Percentiles rank a stretch among this genome's conserved stretches.
Evolutionary conservation across 2,888 invertebrate species (phyloP).

Genomic region (Tolmerus cingulatus): DNA sequence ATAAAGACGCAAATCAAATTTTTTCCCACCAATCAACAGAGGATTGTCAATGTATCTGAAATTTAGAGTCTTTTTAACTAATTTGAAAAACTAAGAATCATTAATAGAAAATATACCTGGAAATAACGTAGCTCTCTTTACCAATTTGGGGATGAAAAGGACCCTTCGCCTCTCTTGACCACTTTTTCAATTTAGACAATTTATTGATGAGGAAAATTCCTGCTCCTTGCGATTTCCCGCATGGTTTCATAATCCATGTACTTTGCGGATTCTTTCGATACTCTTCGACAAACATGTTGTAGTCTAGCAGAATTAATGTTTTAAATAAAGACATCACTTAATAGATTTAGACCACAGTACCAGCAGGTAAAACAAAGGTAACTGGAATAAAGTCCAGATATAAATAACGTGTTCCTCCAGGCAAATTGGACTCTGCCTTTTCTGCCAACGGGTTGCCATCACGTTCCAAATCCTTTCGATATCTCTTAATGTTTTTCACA

Average conservation of each 20-base stretch:
- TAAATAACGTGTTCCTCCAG: conserved; percentile 76
- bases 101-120: conserved; percentile 65
- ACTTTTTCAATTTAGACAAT: conserved; percentile 89
- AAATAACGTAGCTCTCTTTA: conserved; percentile 94
- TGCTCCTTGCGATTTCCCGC: conserved; percentile 92
- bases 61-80: not conserved
- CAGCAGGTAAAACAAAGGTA: conserved; percentile 90
- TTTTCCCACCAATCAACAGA: conserved; percentile 92
- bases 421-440: conserved; percentile 67
- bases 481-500: conserved; percentile 94
- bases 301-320: conserved; percentile 67
- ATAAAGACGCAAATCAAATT: conserved; percentile 92
- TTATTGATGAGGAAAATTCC: conserved; percentile 96
- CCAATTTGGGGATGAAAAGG: conserved; percentile 84
- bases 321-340: conserved; percentile 52
- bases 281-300: conserved; percentile 96
- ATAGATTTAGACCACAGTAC: conserved; percentile 80
- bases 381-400: conserved; percentile 92
- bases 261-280: conserved; percentile 92
- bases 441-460: conserved; percentile 89
- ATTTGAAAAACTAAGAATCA: not conserved
- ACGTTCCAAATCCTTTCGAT: conserved; percentile 89
- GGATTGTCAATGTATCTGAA: conserved; percentile 90
- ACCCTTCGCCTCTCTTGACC: conserved; percentile 87
- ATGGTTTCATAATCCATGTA: conserved; percentile 98